Base-by-base conservation (phyloP, 2,113 vertebrate species). In the Myocastor coypus region DNA sequence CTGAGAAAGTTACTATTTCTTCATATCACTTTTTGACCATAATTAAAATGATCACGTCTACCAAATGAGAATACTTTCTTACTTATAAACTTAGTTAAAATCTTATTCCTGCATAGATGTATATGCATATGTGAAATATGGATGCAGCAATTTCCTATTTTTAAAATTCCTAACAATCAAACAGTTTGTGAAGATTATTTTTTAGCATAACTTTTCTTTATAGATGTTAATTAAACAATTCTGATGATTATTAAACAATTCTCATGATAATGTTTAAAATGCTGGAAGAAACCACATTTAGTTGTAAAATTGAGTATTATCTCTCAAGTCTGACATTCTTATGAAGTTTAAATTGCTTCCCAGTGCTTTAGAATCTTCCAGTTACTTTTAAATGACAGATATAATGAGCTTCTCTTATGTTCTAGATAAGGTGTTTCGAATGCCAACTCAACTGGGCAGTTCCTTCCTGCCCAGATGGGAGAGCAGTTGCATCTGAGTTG, bases 11-110 rank as follows among this genome's bases (percentile, higher is more conserved):
- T 92, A 20, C 10, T 96, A 32, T 94, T 89, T 89, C 75, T 81
- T 59, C 7, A 57, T 93, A 89, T 61, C 71, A 24, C 28, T 87
- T 71, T 93, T 96, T 94, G 61, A 95, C 50, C 37, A 50, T 32
- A 91, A 89, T 40, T 95, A 89, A 96, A 95, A 87, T 96, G 68
- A 86, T 89, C 14, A 19, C 32, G 61, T 95, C 26, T 86, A n/a
- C 26, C 92, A 96, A 94, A 68, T 95, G n/a, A 96, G 83, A 91
- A 91, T 89, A 88, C 95, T 91, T 87, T 92, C 24, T 93, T 94
- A 63, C 92, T 80, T 88, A 87, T 40, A 92, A 50, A 40, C 24
- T 75, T 32, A 32, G 16, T 88, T 5, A 77, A 94, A 91, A 20
- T 46, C 13, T 42, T 12, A 89, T 81, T 93, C 32, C 46, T 73